Conservation (phyloP, 2,797 vertebrate species). For the Emys orbicularis region DNA sequence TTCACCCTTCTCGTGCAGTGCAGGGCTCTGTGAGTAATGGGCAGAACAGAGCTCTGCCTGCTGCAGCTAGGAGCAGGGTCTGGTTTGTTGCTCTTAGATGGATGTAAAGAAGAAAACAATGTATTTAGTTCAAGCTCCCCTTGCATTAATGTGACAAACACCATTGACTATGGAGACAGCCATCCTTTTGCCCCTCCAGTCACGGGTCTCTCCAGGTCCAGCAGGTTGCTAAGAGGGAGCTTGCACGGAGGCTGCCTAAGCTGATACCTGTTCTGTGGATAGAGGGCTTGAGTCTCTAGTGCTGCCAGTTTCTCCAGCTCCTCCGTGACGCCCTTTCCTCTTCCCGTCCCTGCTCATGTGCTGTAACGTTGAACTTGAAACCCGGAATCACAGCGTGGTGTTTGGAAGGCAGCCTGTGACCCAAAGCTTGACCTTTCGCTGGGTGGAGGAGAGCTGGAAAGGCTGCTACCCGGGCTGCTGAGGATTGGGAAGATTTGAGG, state of each 20-base stretch:
- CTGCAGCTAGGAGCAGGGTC: neutral
- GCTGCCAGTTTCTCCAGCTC: neutral
- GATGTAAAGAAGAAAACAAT: neutral
- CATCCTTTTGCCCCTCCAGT: neutral
- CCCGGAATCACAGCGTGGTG: neutral
- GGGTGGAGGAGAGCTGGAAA: neutral
- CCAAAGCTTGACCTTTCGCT: too few species aligned
- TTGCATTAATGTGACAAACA: accelerated
- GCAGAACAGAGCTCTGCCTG: neutral
- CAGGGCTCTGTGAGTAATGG: too few species aligned
- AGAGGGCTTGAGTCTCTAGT: neutral
- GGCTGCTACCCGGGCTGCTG: neutral
- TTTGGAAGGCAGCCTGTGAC: neutral
- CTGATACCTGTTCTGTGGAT: neutral
- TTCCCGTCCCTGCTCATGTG: neutral
- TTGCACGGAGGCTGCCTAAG: accelerated
- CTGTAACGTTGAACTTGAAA: neutral
- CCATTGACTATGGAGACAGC: neutral
- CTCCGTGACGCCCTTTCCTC: neutral
- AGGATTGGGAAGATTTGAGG: neutral
- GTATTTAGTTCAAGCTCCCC: accelerated
- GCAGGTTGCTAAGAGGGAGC: neutral
- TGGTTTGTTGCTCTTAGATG: neutral
- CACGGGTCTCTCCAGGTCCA: neutral
- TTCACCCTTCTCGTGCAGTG: neutral